Base-by-base conservation (phyloP, 2,888 invertebrate species). In the Eupithecia centaureata region DNA sequence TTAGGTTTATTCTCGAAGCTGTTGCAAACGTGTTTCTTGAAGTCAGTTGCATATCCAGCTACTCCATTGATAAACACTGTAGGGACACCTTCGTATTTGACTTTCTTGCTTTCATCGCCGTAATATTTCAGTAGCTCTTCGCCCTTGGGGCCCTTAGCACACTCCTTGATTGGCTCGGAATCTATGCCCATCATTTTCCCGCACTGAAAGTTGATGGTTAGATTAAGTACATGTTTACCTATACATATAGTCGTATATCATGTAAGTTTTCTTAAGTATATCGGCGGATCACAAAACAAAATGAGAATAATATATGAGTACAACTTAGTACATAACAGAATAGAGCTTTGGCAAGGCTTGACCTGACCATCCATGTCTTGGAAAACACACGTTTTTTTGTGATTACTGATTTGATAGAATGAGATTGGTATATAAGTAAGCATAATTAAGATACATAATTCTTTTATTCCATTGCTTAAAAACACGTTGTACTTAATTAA, bases 51-150 rank as follows among this genome's bases (percentile, higher is more conserved):
- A 1, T 61, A 38, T 60, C 76, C 79, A 8, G 32, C 61, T 2
- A 58, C 66, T 25, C 82, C 85, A 64, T 88, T 86, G 56, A 89
- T 76, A 4, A 85, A 68, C n/a, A 85, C 69, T 65, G 82, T 78
- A 3, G 88, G 88, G 7, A 85, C 82, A 27, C 22, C 77, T 0
- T 67, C 25, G 51, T 74, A 82, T 22, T 75, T 65, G 2, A 71
- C 77, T 60, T 76, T 79, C 32, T 80, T 71, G 62, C 81, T 86
- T 66, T 81, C 78, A 0, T 79, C 79, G 13, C 85, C 87, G 62
- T 84, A 83, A 35, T 33, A 47, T 65, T 82, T 78, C 0, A 86
- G 78, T 7, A 87, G 78, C 15, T 35, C 13, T n/a, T 51, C 61
- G 1, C 86, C 87, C 69, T 63, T 77, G 5, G 61, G 30, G 0